Evolutionary conservation across 2,888 invertebrate species (phyloP).

Genomic region (Drosophila seclusa): DNA sequence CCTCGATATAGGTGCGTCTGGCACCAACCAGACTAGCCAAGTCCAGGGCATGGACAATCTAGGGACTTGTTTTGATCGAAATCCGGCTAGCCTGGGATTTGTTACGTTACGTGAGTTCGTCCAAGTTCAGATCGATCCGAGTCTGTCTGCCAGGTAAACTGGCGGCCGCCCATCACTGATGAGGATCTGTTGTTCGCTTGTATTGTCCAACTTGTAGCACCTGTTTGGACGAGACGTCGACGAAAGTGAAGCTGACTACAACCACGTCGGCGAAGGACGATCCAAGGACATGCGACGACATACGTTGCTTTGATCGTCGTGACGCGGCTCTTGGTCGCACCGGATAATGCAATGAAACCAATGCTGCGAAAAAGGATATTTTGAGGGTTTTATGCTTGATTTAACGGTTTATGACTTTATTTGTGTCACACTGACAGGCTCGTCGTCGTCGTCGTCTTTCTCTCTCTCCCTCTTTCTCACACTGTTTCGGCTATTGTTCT

Average conservation of each 20-base stretch:
- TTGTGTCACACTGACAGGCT: constrained; percentile 44
- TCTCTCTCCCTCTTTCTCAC: constrained; percentile 4
- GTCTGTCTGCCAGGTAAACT: constrained; percentile 42
- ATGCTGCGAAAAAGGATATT: constrained; percentile 74
- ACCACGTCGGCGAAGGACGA: constrained; percentile 2
- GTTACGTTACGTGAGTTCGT: constrained; percentile 59
- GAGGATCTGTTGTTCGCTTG: constrained; percentile 52
- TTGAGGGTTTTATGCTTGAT: constrained; percentile 70
- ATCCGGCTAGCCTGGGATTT: constrained; percentile 67
- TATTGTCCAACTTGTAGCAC: constrained; percentile 70
- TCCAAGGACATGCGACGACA: constrained; percentile 45
- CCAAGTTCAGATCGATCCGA: constrained; percentile 22
- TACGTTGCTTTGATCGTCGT: not conserved
- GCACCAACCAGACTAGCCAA: constrained; percentile 62
- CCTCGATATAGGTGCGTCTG: constrained; percentile 29
- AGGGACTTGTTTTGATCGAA: constrained; percentile 74
- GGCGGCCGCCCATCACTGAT: constrained; percentile 54
- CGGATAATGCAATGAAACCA: constrained; percentile 64
- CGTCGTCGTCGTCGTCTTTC: constrained; percentile 1
- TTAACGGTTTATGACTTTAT: constrained; percentile 77
- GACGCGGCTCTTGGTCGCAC: constrained; percentile 62
- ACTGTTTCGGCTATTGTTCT: constrained; percentile 16
- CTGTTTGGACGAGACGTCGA: constrained; percentile 54
- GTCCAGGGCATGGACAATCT: constrained; percentile 61
- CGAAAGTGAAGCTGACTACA: constrained; percentile 61